Conservation (phyloP, 1,140 invertebrate genomes). For the Drosophila rufa region DNA sequence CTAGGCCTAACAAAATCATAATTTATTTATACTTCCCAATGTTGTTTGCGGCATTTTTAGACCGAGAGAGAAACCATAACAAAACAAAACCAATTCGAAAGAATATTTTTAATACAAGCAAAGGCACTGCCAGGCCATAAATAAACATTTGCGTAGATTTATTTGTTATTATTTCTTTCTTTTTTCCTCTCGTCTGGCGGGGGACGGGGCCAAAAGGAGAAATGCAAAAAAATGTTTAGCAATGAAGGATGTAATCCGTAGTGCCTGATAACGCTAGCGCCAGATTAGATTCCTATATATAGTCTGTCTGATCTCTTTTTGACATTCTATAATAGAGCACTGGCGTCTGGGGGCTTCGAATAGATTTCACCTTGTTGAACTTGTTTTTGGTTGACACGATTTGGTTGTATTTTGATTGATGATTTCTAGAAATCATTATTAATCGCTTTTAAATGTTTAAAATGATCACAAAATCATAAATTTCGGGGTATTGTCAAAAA, state of each 20-base stretch:
- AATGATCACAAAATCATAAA: too few species aligned
- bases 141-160: conserved; percentile 69
- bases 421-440: not conserved
- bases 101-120: conserved; percentile 64
- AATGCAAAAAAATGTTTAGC: conserved; percentile 19
- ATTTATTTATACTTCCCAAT: conserved; percentile 54
- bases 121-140: conserved; percentile 56
- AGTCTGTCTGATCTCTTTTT: conserved; percentile 21
- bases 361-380: conserved; percentile 34
- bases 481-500: not conserved
- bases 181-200: conserved; percentile 5
- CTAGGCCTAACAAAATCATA: conserved; percentile 45
- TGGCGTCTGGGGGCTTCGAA: conserved; percentile 23
- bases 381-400: conserved; percentile 26
- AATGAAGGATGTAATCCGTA: conserved; percentile 25
- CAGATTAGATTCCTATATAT: conserved; percentile 33
- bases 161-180: conserved; percentile 47
- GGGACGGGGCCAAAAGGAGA: not conserved
- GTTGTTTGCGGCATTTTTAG: conserved; percentile 70
- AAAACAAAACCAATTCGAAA: conserved; percentile 48
- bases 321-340: conserved; percentile 11
- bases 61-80: conserved; percentile 49
- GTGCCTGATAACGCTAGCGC: conserved; percentile 36
- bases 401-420: conserved; percentile 26
- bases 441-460: not conserved